These are phyloP conservation scores for Antheraea pernyi DNA, from an alignment of 1,140 invertebrate genomes.

Conservation along the genomic window DNA sequence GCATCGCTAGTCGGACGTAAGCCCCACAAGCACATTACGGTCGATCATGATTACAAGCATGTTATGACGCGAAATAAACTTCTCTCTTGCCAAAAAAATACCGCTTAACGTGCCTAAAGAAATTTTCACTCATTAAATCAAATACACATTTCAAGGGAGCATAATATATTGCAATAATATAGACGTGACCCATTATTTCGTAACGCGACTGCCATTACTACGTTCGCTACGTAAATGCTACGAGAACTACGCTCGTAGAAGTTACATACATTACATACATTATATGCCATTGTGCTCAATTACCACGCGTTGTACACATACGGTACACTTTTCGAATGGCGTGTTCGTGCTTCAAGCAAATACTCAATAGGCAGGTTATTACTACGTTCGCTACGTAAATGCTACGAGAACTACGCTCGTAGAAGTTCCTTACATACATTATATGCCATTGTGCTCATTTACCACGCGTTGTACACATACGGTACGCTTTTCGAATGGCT, in stretches of 20 bases:
- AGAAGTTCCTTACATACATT: constrained; percentile 4
- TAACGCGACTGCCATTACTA: background rate
- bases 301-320: constrained; percentile 6
- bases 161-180: constrained; percentile 2
- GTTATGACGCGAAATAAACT: too few species aligned
- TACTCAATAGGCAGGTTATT: background rate
- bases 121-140: too few species aligned
- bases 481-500: background rate
- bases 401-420: constrained; percentile 7
- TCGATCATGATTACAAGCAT: too few species aligned
- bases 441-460: constrained; percentile 7
- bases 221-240: background rate
- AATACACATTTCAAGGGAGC: background rate
- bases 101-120: too few species aligned
- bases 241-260: constrained; percentile 8
- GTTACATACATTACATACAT: constrained; percentile 1
- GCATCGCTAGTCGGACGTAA: too few species aligned
- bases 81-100: too few species aligned
- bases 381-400: too few species aligned
- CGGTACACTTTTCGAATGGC: background rate
- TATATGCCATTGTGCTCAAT: constrained; percentile 8
- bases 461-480: constrained; percentile 4
- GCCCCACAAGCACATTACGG: too few species aligned
- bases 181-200: background rate
- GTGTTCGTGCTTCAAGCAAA: background rate